These are phyloP conservation scores for Platyscapa corneri DNA, from an alignment of 1,140 invertebrate genomes.

Conservation along the genomic window DNA sequence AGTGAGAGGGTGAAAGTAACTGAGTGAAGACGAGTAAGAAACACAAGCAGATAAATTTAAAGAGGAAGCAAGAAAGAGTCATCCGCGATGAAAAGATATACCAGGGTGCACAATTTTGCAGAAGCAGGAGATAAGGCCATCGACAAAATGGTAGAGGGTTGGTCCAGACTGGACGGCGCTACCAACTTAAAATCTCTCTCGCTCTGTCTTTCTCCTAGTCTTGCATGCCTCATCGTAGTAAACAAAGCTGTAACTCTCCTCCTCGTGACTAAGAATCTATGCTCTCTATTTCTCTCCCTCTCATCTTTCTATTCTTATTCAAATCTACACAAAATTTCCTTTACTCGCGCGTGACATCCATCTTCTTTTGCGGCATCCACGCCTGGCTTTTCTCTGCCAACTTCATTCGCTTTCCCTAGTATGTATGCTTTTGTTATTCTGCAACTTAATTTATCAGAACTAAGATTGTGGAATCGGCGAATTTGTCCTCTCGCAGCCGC, in stretches of 20 bases:
- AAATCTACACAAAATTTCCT: constrained; percentile 7
- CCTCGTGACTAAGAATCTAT: constrained; percentile 71
- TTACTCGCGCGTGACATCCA: constrained; percentile 60
- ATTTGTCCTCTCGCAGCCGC: not conserved
- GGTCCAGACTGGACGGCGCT: constrained; percentile 73
- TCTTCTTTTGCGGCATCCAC: constrained; percentile 68
- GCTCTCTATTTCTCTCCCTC: constrained; percentile 48
- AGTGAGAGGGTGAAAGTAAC: constrained; percentile 28
- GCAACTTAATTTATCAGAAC: not conserved
- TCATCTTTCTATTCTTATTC: constrained; percentile 25
- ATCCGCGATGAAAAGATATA: constrained; percentile 52
- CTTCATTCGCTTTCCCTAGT: not conserved
- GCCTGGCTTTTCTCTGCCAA: not conserved
- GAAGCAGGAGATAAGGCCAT: constrained; percentile 50
- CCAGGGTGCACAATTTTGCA: constrained; percentile 8
- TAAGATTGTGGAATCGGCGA: not conserved
- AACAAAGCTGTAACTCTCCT: constrained; percentile 75
- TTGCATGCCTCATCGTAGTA: constrained; percentile 65
- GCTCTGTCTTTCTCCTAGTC: constrained; percentile 55
- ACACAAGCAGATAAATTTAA: not conserved
- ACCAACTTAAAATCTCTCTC: constrained; percentile 36
- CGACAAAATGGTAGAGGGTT: not conserved
- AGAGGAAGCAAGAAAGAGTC: constrained; percentile 37
- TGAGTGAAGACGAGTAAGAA: constrained; percentile 23
- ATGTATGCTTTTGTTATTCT: not conserved